A percentile compares a stretch with the other conserved stretches of the same genome.
Evolutionary conservation across 2,888 invertebrate genomes (phyloP).

Genomic region (Platerodrilus igneus): DNA sequence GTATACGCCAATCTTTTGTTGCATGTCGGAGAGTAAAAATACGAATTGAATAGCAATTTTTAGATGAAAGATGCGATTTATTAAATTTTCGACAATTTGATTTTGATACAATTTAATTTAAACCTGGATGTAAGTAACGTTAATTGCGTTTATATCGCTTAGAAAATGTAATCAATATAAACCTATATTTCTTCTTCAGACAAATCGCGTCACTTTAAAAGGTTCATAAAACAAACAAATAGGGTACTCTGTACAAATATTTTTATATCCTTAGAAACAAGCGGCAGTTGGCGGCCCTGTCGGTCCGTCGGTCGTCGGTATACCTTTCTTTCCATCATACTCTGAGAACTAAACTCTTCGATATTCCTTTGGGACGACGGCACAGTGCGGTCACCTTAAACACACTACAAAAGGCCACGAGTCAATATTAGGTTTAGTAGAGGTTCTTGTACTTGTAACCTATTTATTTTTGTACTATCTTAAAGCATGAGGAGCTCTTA

Average conservation of each 20-base stretch:
- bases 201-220: conserved; percentile 14
- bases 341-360: conserved; percentile 20
- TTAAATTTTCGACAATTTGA: too few species aligned
- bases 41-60: too few species aligned
- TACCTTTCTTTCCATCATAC: conserved; percentile 1
- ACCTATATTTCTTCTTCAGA: conserved; percentile 7
- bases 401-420: conserved; percentile 25
- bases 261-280: conserved; percentile 9
- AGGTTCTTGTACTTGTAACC: conserved; percentile 16
- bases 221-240: conserved; percentile 16
- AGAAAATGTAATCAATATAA: too few species aligned
- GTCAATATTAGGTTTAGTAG: conserved; percentile 32
- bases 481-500: too few species aligned
- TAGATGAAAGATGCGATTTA: too few species aligned
- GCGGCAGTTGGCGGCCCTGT: conserved; percentile 11
- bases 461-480: too few species aligned
- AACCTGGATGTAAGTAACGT: too few species aligned
- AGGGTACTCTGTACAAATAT: conserved; percentile 17
- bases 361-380: conserved; percentile 25
- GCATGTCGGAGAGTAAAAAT: too few species aligned
- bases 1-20: too few species aligned
- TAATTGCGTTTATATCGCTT: too few species aligned
- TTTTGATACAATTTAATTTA: too few species aligned
- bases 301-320: not conserved
- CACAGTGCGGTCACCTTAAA: conserved; percentile 25